Percentiles rank a stretch among this genome's conserved stretches.
Conservation (phyloP, 37 sponge, comb jelly and placozoan genomes). For the Bolinopsis microptera region DNA sequence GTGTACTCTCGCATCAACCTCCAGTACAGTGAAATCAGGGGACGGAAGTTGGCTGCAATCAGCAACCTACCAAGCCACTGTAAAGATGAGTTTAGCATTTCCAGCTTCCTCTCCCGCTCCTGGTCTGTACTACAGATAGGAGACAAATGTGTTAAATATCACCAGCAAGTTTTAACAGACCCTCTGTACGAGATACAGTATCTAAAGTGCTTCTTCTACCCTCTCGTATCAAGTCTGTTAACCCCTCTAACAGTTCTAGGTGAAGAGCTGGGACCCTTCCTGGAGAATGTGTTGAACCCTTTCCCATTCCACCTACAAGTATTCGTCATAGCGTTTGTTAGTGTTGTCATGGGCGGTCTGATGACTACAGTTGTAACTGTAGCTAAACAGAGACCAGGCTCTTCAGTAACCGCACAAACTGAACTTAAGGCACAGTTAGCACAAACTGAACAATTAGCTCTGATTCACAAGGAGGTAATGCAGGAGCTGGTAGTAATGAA, state of each 20-base stretch:
- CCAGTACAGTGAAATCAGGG: neutral
- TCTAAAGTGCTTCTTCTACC: conserved; percentile 12
- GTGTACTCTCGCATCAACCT: neutral
- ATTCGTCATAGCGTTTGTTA: neutral
- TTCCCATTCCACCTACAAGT: conserved; percentile 37
- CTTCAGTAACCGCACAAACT: no score
- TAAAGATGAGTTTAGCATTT: neutral
- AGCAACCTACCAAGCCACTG: conserved; percentile 16
- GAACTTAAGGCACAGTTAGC: neutral
- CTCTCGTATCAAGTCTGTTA: neutral
- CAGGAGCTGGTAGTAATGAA: neutral
- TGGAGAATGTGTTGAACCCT: conserved; percentile 4
- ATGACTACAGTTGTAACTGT: neutral
- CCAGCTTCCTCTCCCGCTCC: neutral
- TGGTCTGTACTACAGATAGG: conserved; percentile 33
- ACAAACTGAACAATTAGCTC: neutral
- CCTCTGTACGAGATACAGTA: conserved; percentile 2
- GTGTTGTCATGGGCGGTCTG: neutral
- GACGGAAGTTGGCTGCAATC: conserved; percentile 16
- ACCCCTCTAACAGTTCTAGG: conserved; percentile 27
- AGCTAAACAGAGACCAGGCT: neutral
- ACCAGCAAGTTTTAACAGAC: neutral
- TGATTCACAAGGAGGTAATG: neutral
- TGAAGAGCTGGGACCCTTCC: conserved; percentile 51
- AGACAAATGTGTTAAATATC: neutral